Conservation (phyloP, 2,113 vertebrate genomes). For the rat (Rattus norvegicus) region DNA sequence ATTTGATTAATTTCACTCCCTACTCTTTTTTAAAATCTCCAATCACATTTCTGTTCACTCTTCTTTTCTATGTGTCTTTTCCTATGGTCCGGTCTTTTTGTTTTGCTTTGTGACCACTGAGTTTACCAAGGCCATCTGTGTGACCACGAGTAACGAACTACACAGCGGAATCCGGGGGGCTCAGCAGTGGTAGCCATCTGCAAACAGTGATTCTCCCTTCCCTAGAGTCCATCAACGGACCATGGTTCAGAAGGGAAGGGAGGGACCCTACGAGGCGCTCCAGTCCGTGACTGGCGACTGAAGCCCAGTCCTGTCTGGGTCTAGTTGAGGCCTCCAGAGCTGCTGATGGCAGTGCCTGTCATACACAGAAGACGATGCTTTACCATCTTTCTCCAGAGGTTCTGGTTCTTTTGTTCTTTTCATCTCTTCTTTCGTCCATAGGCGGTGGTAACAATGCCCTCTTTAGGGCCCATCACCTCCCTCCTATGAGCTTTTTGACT, state of each 20-base stretch:
- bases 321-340: not conserved
- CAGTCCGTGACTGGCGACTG: too few species aligned
- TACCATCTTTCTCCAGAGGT: not conserved
- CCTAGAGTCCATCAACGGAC: not conserved
- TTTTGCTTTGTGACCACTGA: not conserved
- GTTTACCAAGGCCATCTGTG: not conserved
- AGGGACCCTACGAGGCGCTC: not conserved
- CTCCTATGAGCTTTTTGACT: not conserved
- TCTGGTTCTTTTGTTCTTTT: not conserved
- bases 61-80: not conserved
- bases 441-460: not conserved
- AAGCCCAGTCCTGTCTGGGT: not conserved
- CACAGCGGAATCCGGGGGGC: not conserved
- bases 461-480: not conserved
- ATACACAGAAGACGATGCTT: not conserved
- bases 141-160: not conserved
- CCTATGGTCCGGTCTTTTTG: not conserved
- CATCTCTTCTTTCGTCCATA: not conserved
- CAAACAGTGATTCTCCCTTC: not conserved
- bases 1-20: not conserved
- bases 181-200: not conserved
- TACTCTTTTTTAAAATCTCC: not conserved
- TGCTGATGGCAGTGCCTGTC: not conserved
- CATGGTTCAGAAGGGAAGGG: not conserved
- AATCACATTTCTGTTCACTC: not conserved